Evolutionary conservation across 2,113 vertebrate species (phyloP), one percentile per base, ranked within the genome.

Genomic region (Parus major): DNA sequence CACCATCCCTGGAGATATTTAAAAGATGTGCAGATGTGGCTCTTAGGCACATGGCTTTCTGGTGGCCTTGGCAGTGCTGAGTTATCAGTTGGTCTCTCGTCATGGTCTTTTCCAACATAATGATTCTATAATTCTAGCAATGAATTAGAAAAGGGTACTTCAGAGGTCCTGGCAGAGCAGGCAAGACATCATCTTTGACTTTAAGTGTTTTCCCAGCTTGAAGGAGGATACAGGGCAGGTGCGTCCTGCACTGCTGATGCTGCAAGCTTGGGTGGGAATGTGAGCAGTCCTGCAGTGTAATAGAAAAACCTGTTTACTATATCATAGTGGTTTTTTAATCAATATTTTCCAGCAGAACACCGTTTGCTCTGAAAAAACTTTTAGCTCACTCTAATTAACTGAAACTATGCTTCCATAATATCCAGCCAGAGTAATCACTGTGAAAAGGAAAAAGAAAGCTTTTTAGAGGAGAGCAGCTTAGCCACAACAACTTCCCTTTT

Each of bases 391-490:
- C 35, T 64, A 86, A 84, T 88, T 80, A 92, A 70, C 66, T 89
- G 49, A 75, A 91, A 81, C 31, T 71, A 33, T 65, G 25, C 28
- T 87, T 85, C 42, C n/a, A 29, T 57, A 65, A 16, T 66, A 65
- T 28, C 11, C 64, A 88, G 60, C 9, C 59, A 71, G 22, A 68
- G 41, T 21, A 96, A 85, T 16, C 5, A 2, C 49, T 64, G 44
- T 63, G 76, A 86, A 95, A 80, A 71, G 20, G 47, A 88, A 92
- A 77, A 89, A 24, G 8, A 91, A 82, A 90, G 29, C 36, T 69
- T 83, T 92, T 85, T 35, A 65, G 61, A 42, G 17, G 11, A 65
- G 21, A 55, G 50, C 19, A 83, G 22, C 56, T 85, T 36, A 75
- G 55, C n/a, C 2, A 22, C 28, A 91, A 60, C 6, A 35, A 66